These are phyloP conservation scores for Spilogale gracilis DNA, from an alignment of 2,113 vertebrate species.

Conservation along the genomic window DNA sequence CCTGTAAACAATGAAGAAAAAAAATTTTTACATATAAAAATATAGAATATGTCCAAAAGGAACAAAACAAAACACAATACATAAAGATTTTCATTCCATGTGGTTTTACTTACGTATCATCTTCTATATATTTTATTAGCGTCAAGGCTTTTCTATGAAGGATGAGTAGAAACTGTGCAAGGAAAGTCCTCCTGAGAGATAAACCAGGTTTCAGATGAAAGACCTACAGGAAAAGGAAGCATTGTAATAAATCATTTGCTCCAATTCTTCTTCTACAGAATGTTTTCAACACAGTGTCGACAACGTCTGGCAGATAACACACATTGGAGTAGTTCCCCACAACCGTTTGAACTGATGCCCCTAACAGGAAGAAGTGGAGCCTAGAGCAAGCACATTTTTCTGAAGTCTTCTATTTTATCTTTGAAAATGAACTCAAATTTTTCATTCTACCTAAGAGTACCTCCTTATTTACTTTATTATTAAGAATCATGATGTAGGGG, in stretches of 20 bases:
- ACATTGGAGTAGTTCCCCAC: neutral
- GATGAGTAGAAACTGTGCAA: slow-evolving; percentile 96
- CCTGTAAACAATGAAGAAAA: slow-evolving; percentile 85
- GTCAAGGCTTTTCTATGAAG: slow-evolving; percentile 98
- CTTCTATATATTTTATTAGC: slow-evolving; percentile 98
- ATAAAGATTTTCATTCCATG: neutral
- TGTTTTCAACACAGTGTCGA: too few relatives aligned
- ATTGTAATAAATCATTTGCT: neutral
- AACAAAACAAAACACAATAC: neutral
- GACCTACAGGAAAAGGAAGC: slow-evolving; percentile 88
- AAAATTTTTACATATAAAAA: neutral
- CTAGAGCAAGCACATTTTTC: neutral
- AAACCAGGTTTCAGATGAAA: slow-evolving; percentile 97
- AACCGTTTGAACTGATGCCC: neutral
- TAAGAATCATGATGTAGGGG: neutral
- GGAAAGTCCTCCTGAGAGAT: slow-evolving; percentile 94
- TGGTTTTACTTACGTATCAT: slow-evolving; percentile 95
- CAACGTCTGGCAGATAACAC: neutral
- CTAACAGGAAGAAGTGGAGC: too few relatives aligned
- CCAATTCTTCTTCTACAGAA: neutral
- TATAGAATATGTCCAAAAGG: slow-evolving; percentile 18
- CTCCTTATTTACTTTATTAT: slow-evolving; percentile 26
- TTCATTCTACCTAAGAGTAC: neutral
- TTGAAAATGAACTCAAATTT: slow-evolving; percentile 17
- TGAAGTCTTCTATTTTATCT: neutral